Percentiles rank a stretch among this genome's conserved stretches.
Evolutionary conservation across 2,113 vertebrate genomes (phyloP).

Genomic region (Odocoileus virginianus): DNA sequence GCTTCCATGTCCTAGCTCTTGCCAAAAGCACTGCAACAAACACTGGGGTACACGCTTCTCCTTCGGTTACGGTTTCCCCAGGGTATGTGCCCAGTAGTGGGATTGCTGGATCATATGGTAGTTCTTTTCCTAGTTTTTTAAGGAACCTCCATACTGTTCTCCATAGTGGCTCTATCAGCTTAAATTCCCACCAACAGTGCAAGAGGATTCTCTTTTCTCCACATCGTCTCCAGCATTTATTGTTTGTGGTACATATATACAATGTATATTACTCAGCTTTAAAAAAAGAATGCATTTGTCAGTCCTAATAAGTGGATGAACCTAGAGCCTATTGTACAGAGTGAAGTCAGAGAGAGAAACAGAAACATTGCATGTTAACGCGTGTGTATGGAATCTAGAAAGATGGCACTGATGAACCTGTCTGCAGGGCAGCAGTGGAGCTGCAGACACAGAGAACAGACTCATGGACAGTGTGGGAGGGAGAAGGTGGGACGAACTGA

Average conservation of each 20-base stretch:
- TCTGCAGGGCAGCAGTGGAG: not conserved
- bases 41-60: not conserved
- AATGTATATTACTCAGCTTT: not conserved
- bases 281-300: not conserved
- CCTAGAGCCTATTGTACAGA: not conserved
- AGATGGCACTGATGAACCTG: not conserved
- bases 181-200: not conserved
- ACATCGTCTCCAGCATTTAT: not conserved
- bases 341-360: not conserved
- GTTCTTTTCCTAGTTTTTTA: not conserved
- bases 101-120: not conserved
- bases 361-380: not conserved
- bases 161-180: not conserved
- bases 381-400: not conserved
- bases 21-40: not conserved
- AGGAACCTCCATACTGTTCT: not conserved
- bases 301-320: not conserved
- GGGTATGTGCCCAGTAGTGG: not conserved
- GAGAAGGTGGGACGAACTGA: accelerated
- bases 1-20: not conserved
- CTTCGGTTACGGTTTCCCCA: not conserved
- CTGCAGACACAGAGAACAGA: not conserved
- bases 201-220: not conserved
- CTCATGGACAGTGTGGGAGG: not conserved
- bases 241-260: not conserved